Evolutionary conservation across 2,888 invertebrate species (phyloP), one percentile per base, ranked within the genome.

Genomic region (Empis stercorea): DNA sequence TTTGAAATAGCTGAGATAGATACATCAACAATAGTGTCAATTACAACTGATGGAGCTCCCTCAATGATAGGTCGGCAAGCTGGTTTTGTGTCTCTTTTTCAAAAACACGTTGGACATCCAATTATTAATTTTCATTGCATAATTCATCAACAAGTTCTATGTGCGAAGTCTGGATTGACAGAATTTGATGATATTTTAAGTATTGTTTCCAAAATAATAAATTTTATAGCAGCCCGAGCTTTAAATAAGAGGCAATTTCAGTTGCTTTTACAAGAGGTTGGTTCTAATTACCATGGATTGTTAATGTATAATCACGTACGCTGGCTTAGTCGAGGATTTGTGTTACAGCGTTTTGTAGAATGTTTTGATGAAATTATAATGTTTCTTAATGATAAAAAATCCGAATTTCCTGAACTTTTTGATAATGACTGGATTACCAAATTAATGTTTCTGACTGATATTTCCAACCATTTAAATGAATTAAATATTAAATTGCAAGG

Each of bases 81-180:
- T 23, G 40, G 40, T 20, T 40, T 40, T 23, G 40, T 40, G 7
- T 23, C 13, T 23, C 23, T 40, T 23, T 40, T 40, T 40, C 40
- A 40, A 40, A 11, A 40, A 40, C 23, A 40, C n/a, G 40, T 40
- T 40, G 23, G 23, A 23, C 40, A 40, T 40, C 40, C 40, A 23
- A 40, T 40, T 40, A 40, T 40, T n/a, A 16, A 27, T 11, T 44
- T 36, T 38, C 38, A 38, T 38, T 44, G 44, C 16, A 38, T 44
- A 23, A 44, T 44, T 36, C 44, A 44, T 30, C 27, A 44, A 30
- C 30, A 44, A 16, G 16, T 44, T 15, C 30, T 38, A 30, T 44
- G 44, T 44, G 44, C 44, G 13, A 44, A 44, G 23, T 20, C 23
- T 23, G 40, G 40, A 23, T 23, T 23, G 20, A n/a, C 23, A 20